Evolutionary conservation across 2,888 invertebrate genomes (phyloP), one percentile per base, ranked within the genome.

Genomic region (Sminthurinus aureus): DNA sequence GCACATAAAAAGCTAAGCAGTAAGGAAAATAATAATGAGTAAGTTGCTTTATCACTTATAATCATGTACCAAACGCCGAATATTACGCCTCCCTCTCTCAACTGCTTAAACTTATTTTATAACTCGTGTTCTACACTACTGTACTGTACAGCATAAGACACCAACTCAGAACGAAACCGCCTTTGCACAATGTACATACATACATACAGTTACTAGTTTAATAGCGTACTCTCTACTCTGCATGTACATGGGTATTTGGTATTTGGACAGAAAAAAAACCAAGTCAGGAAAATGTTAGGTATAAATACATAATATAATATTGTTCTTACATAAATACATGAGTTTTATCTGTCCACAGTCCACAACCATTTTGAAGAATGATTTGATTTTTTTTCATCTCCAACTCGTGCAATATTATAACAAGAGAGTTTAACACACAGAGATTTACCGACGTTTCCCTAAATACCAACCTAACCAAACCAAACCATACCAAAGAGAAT

Each of bases 11-110:
- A 38, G 79, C 26, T 79, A 79, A 79, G 79, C 69, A 67, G 79
- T 79, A 79, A 79, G 79, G 71, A 79, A 79, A 79, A 79, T 79
- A 79, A 79, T 69, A 38, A 71, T 38, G 38, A 38, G 69, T 79
- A 38, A 69, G 51, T 79, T 79, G 50, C 58, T 79, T 79, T 79
- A 79, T 71, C 69, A 69, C 79, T 79, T 79, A 79, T 79, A 79
- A 79, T 79, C 51, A 79, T 79, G 50, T 38, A 69, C 67, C 20
- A 79, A 79, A 71, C 13, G 71, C 71, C 71, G 71, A 71, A 71
- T 71, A 71, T 24, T 71, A 71, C 71, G 24, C 13, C 71, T 24
- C 11, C 71, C 24, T 26, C 26, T 71, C 71, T 38, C 38, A 38
- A 38, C 38, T 24, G 2, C 24, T 71, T 26, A 71, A 71, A 71